Evolutionary conservation across 2,888 invertebrate species (phyloP).

Genomic region (Labia minor): DNA sequence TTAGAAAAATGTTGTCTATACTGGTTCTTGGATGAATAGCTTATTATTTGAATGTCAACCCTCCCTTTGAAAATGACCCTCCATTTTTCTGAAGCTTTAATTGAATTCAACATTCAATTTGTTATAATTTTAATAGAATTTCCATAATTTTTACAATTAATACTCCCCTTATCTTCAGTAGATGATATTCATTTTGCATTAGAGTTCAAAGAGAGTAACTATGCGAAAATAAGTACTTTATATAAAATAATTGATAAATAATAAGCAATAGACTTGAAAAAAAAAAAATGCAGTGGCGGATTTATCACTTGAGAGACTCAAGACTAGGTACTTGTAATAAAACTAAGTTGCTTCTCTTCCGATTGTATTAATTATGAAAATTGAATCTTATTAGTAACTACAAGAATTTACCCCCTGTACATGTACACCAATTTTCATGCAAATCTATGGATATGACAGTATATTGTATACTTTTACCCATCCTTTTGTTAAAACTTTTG

Average conservation of each 20-base stretch:
- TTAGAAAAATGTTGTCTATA: background rate
- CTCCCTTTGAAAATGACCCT: background rate
- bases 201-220: background rate
- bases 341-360: too few relatives aligned
- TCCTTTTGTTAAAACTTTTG: too few relatives aligned
- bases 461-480: too few relatives aligned
- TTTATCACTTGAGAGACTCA: too few relatives aligned
- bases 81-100: background rate
- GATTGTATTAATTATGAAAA: too few relatives aligned
- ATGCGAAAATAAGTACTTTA: background rate
- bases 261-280: too few relatives aligned
- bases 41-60: background rate
- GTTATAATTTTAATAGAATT: constrained; percentile 1
- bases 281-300: too few relatives aligned
- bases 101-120: constrained; percentile 8
- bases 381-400: too few relatives aligned
- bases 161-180: background rate
- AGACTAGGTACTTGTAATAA: too few relatives aligned
- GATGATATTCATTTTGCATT: background rate
- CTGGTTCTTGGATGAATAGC: background rate
- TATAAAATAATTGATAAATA: background rate
- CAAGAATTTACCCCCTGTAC: too few relatives aligned
- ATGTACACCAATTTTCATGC: too few relatives aligned
- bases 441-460: too few relatives aligned
- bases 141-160: background rate